Base-by-base conservation (phyloP, 1,140 invertebrate species). In the Philaenus spumarius region DNA sequence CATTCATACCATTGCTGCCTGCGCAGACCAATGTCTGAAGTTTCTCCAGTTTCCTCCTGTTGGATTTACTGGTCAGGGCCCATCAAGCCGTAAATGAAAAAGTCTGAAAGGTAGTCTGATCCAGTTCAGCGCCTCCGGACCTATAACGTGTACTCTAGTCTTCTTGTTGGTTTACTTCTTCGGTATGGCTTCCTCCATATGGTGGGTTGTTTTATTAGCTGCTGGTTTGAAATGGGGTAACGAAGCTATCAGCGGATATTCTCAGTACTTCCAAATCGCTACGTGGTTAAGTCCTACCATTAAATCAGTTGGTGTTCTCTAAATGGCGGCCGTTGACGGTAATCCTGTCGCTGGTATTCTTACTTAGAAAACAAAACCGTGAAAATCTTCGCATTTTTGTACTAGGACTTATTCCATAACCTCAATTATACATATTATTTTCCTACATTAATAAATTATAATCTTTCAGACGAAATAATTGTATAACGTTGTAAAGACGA, bases 161-260 rank as follows among this genome's bases (percentile, higher is more conserved):
- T 95, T 95, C 71, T 77, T 94, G 17, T 79, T 95, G 55, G 85
- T 93, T 2, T 95, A 95, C 76, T 95, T 93, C 76, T 95, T 94
- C 72, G 90, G 90, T 20, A 95, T 95, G 90, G 90, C 92, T 9
- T 93, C 90, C 0, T 92, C 89, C 20, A 87, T 95, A 39, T 95
- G 93, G 89, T 96, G 93, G 94, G 91, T 96, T n/a, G 83, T 96
- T 22, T 75, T 97, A 1, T 88, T 96, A 37, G 91, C 93, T 0
- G 93, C 93, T 0, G 93, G 92, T 2, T 79, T 95, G 1, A 95
- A 96, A 69, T 97, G 94, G 94, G 90, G 92, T 58, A 93, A 93
- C 72, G 94, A 97, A 75, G 93, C 93, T 3, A 98, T 99, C 64
- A 89, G 93, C 4, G 89, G 90, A 26, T 94, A 97, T 72, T 91